phyloP scores from a whole-genome alignment of 1,140 invertebrate genomes.

The Drosophila repletoides region DNA sequence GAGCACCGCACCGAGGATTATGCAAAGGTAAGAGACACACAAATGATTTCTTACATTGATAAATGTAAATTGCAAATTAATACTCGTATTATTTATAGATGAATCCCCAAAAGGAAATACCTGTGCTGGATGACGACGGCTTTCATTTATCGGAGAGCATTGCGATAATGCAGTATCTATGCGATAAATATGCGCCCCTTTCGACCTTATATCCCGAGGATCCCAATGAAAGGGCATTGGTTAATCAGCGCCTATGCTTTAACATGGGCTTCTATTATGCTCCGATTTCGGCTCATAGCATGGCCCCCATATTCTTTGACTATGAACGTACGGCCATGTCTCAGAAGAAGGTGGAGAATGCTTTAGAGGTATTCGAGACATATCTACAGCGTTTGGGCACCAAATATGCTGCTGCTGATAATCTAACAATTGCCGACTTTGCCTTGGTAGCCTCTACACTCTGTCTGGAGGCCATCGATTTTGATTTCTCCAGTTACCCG shows the following conservation, averaged over 20 bases:
- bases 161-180: conserved; percentile 90
- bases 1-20: conserved; percentile 89
- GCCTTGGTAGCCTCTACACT: conserved; percentile 87
- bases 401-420: conserved; percentile 86
- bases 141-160: conserved; percentile 89
- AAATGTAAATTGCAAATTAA: not conserved
- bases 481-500: conserved; percentile 85
- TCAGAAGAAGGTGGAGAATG: conserved; percentile 87
- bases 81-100: conserved; percentile 83
- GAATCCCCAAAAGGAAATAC: conserved; percentile 92
- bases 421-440: conserved; percentile 89
- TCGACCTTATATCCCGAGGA: conserved; percentile 87
- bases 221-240: conserved; percentile 85
- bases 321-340: conserved; percentile 86
- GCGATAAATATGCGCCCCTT: conserved; percentile 87
- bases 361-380: conserved; percentile 86
- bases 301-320: conserved; percentile 88
- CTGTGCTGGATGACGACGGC: conserved; percentile 88
- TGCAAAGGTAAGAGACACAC: conserved; percentile 83
- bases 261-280: conserved; percentile 89
- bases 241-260: conserved; percentile 90
- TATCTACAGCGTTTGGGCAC: conserved; percentile 85
- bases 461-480: conserved; percentile 88
- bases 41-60: conserved; percentile 13
- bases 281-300: conserved; percentile 84